Evolutionary conservation across 2,888 invertebrate genomes (phyloP), one percentile per base, ranked within the genome.

Genomic region (Stenurella melanura): DNA sequence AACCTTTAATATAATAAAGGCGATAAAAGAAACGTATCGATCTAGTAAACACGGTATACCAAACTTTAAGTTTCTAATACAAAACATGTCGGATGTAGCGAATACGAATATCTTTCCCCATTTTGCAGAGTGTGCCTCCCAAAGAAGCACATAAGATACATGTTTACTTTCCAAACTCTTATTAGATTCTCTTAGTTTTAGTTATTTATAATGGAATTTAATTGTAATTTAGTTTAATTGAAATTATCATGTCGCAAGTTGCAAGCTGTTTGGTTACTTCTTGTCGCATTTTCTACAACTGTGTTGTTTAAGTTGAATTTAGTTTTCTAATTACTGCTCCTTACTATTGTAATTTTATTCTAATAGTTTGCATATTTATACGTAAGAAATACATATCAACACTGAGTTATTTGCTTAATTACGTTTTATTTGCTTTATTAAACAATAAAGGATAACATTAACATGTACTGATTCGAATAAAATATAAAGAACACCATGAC

Each of bases 301-400:
- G 61, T 30, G 21, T 17, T 21, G 15, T 61, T 30, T n/a, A n/a
- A 30, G 26, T 61, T 30, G 61, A 61, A 61, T 61, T 61, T 30
- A 30, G n/a, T 30, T 61, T 61, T 61, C 30, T 34, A 61, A 61
- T 61, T 61, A 61, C 61, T 61, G n/a, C n/a, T 61, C n/a, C n/a
- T 5, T 30, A 34, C 61, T 61, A n/a, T 26, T n/a, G 61, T 61
- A 34, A 61, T 61, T 21, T 61, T 30, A n/a, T 17, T 61, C n/a
- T n/a, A 12, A 3, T 50, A 50, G 6, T 42, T 42, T 15, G 42
- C 42, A 42, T 42, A 42, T 42, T 7, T 42, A 42, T 15, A 15
- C 15, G 12, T 12, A 1, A 42, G 15, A 4, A n/a, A n/a, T 50
- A 50, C n/a, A n/a, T 50, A 21, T 34, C 30, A 34, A 34, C 7